Percentiles rank a stretch among this genome's conserved stretches.
phyloP scores from a whole-genome alignment of 2,888 invertebrate genomes.

The Pseudococcus viburni region DNA sequence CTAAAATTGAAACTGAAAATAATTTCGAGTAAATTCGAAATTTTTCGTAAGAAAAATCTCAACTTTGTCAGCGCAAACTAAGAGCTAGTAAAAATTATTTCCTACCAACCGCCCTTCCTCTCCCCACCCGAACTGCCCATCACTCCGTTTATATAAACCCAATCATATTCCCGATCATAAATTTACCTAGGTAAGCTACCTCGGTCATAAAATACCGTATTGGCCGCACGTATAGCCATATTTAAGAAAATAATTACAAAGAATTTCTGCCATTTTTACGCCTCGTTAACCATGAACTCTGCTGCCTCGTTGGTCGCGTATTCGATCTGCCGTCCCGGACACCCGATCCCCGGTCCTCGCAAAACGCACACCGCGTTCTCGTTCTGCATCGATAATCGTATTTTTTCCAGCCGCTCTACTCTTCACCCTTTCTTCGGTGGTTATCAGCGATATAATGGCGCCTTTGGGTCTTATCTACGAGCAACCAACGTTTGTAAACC shows the following conservation, averaged over 20 bases:
- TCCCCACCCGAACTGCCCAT: too few relatives aligned
- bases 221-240: slow-evolving; percentile 34
- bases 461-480: slow-evolving; percentile 44
- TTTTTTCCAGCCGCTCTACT: neutral
- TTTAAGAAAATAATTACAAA: slow-evolving; percentile 56
- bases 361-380: neutral
- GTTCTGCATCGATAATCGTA: slow-evolving; percentile 56
- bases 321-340: neutral
- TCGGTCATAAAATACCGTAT: neutral
- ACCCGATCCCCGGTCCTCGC: neutral
- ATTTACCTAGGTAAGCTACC: neutral
- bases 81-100: too few relatives aligned
- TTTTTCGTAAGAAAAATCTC: too few relatives aligned
- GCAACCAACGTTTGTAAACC: slow-evolving; percentile 15
- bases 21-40: too few relatives aligned
- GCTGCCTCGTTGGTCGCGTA: neutral
- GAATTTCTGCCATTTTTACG: slow-evolving; percentile 15
- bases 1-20: too few relatives aligned
- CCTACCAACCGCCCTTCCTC: too few relatives aligned
- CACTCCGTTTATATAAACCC: neutral
- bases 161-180: neutral
- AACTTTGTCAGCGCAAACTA: too few relatives aligned
- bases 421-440: neutral
- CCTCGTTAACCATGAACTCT: slow-evolving; percentile 42
- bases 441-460: slow-evolving; percentile 46